Conservation (phyloP, 2,113 vertebrate genomes). For the Podarcis raffonei region DNA sequence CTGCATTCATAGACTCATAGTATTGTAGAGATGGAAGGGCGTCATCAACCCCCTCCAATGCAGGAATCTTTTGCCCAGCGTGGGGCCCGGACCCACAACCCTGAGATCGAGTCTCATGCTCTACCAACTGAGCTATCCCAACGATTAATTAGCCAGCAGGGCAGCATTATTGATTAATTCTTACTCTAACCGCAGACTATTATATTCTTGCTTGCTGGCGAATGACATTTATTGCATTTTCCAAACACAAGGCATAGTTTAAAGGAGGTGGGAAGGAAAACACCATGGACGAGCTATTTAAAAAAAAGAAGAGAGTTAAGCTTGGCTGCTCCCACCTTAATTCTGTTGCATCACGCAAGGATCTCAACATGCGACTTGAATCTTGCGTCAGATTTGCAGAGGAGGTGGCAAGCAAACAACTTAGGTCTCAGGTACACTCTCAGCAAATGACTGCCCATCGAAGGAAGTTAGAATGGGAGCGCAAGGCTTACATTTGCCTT, state of each 20-base stretch:
- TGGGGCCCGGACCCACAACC: no score
- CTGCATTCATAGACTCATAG: no score
- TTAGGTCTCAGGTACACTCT: background rate
- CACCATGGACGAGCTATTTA: no score
- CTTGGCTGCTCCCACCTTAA: background rate
- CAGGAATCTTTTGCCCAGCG: no score
- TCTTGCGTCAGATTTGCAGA: background rate
- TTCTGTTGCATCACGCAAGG: background rate
- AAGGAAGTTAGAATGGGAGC: background rate
- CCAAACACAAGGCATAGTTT: background rate
- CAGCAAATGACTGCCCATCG: background rate
- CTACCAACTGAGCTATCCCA: no score
- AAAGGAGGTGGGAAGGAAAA: background rate
- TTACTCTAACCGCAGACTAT: background rate
- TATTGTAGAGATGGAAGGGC: no score
- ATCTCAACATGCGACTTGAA: background rate
- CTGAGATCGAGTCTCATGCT: no score
- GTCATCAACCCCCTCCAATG: no score
- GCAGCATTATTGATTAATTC: background rate
- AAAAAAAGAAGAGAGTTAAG: background rate
- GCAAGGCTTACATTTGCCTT: background rate
- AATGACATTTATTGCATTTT: background rate
- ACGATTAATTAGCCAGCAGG: background rate
- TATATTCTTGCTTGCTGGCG: background rate
- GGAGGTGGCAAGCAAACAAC: background rate